These are phyloP conservation scores for Nipponia nippon DNA, from an alignment of 2,113 vertebrate species.

Conservation along the genomic window DNA sequence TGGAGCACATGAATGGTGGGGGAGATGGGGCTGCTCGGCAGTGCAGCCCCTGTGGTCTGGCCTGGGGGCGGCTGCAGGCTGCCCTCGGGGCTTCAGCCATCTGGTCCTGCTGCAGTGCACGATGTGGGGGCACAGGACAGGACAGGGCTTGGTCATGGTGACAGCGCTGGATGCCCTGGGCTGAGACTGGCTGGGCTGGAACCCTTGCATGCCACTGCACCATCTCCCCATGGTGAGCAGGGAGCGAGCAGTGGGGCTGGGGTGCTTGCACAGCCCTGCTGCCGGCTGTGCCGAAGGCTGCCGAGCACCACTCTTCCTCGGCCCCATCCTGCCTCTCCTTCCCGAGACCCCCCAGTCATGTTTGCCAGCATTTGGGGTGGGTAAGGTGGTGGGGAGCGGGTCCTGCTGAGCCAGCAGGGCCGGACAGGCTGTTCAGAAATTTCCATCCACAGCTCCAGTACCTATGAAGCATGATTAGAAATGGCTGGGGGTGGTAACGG, in stretches of 20 bases:
- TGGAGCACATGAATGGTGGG: not conserved
- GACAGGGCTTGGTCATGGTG: not conserved
- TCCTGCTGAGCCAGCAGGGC: not conserved
- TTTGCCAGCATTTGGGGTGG: not conserved
- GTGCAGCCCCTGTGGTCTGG: not conserved
- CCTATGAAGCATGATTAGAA: not conserved
- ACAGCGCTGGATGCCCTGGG: not conserved
- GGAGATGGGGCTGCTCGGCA: not conserved
- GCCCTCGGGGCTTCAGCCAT: not conserved
- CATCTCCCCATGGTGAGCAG: not conserved
- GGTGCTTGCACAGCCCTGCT: not conserved
- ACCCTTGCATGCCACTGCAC: not conserved
- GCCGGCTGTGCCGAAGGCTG: not conserved
- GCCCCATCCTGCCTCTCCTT: not conserved
- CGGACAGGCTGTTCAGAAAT: not conserved
- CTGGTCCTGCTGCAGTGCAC: not conserved
- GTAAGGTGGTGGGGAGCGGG: not conserved
- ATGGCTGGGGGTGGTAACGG: no score
- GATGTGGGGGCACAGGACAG: not conserved
- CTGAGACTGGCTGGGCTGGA: not conserved
- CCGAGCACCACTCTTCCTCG: not conserved
- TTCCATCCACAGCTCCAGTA: not conserved
- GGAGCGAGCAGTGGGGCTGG: not conserved
- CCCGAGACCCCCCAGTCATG: not conserved
- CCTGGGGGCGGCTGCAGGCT: not conserved